These are phyloP conservation scores for Sylvilagus bachmani DNA, from an alignment of 2,113 vertebrate genomes.

Conservation along the genomic window DNA sequence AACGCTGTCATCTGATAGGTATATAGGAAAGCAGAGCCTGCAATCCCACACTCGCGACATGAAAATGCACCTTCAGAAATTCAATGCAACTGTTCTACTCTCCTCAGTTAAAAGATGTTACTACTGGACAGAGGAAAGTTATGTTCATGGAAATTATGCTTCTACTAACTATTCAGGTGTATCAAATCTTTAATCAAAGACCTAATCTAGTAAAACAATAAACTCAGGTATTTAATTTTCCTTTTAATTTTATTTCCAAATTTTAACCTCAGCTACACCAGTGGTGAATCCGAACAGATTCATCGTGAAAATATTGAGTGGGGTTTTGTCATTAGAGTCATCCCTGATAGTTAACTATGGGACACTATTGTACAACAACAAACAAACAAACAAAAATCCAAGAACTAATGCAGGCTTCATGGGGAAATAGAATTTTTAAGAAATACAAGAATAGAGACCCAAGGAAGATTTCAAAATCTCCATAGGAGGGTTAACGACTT, in stretches of 20 bases:
- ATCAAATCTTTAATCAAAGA: slow-evolving; percentile 1
- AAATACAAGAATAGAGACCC: background rate
- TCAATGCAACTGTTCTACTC: background rate
- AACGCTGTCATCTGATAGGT: background rate
- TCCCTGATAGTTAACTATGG: background rate
- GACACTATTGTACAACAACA: background rate
- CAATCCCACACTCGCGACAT: background rate
- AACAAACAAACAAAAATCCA: background rate
- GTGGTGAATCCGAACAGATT: background rate
- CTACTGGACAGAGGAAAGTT: background rate
- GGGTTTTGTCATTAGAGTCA: background rate
- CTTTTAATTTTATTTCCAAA: slow-evolving; percentile 20
- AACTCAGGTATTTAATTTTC: background rate
- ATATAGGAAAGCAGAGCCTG: background rate
- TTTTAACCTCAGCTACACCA: background rate
- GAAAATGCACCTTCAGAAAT: background rate
- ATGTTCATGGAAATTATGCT: slow-evolving; percentile 8
- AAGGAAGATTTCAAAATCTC: background rate
- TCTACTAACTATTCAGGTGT: slow-evolving; percentile 18
- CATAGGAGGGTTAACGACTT: background rate
- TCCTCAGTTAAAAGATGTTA: background rate
- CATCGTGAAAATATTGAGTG: background rate
- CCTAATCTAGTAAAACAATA: background rate
- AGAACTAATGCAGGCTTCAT: background rate
- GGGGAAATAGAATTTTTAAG: background rate